A percentile compares a stretch with the other conserved stretches of the same genome.
These are phyloP conservation scores for Tangachromis dhanisi DNA, from an alignment of 2,113 vertebrate species.

Conservation along the genomic window DNA sequence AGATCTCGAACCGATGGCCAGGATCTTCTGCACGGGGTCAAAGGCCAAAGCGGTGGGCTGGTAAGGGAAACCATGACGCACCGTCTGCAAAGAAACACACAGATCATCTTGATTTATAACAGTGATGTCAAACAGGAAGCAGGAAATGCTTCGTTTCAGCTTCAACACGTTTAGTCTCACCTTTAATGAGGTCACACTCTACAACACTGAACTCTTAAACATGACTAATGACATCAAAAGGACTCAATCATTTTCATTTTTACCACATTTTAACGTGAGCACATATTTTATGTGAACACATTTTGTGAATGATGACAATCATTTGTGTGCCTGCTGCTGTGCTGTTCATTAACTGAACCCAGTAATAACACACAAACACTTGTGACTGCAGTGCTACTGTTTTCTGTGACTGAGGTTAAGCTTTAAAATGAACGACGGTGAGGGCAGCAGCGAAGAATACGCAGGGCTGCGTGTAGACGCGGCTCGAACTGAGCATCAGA, in stretches of 20 bases:
- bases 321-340: not conserved
- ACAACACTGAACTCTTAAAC: not conserved
- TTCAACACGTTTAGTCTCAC: not conserved
- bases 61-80: conserved; percentile 95
- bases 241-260: not conserved
- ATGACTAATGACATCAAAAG: not conserved
- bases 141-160: not conserved
- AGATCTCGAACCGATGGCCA: conserved; percentile 90
- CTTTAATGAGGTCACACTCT: not conserved
- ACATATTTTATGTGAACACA: not conserved
- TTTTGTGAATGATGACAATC: not conserved
- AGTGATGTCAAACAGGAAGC: not conserved
- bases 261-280: not conserved
- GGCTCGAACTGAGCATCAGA: not conserved
- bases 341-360: not conserved
- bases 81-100: conserved; percentile 81
- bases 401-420: not conserved
- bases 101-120: not conserved
- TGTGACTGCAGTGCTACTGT: not conserved
- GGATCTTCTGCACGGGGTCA: conserved; percentile 96
- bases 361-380: not conserved
- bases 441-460: not conserved
- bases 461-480: not conserved
- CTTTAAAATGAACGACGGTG: not conserved
- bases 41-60: conserved; percentile 92